Evolutionary conservation across 2,888 invertebrate genomes (phyloP).

Genomic region (Drymonia ruficornis): DNA sequence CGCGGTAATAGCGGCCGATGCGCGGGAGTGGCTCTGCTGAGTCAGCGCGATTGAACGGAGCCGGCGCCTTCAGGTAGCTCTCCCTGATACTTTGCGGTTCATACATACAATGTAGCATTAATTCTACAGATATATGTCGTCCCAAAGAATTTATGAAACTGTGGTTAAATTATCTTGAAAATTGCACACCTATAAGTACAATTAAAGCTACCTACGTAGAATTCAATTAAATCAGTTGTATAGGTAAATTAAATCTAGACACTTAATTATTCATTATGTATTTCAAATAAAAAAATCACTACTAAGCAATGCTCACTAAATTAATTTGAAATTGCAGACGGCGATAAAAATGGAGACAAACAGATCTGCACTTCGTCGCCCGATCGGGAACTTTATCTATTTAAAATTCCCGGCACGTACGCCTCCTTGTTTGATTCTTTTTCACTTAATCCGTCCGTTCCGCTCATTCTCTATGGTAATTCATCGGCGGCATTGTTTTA

Average conservation of each 20-base stretch:
- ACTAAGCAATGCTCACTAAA: slow-evolving; percentile 31
- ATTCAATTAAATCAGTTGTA: too few relatives aligned
- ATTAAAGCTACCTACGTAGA: too few relatives aligned
- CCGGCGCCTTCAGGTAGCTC: slow-evolving; percentile 65
- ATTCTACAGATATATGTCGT: not conserved
- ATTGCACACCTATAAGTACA: too few relatives aligned
- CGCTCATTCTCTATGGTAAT: slow-evolving; percentile 81
- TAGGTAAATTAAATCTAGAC: not conserved
- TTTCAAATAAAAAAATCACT: slow-evolving; percentile 25
- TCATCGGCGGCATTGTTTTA: slow-evolving; percentile 78
- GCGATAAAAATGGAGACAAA: slow-evolving; percentile 48
- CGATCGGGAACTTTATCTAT: slow-evolving; percentile 53
- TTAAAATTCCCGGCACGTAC: slow-evolving; percentile 65
- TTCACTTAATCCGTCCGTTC: slow-evolving; percentile 80
- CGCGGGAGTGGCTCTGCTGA: slow-evolving; percentile 69
- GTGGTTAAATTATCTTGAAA: too few relatives aligned
- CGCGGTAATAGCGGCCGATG: slow-evolving; percentile 61
- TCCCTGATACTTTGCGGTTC: slow-evolving; percentile 43
- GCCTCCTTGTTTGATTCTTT: slow-evolving; percentile 76
- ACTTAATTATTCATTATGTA: not conserved
- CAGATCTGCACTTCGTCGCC: slow-evolving; percentile 51
- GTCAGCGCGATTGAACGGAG: slow-evolving; percentile 74
- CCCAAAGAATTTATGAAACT: too few relatives aligned
- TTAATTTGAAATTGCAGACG: slow-evolving; percentile 37
- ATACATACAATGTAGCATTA: slow-evolving; percentile 28